phyloP scores from a whole-genome alignment of 2,113 vertebrate genomes.

The Chaetops frenatus region DNA sequence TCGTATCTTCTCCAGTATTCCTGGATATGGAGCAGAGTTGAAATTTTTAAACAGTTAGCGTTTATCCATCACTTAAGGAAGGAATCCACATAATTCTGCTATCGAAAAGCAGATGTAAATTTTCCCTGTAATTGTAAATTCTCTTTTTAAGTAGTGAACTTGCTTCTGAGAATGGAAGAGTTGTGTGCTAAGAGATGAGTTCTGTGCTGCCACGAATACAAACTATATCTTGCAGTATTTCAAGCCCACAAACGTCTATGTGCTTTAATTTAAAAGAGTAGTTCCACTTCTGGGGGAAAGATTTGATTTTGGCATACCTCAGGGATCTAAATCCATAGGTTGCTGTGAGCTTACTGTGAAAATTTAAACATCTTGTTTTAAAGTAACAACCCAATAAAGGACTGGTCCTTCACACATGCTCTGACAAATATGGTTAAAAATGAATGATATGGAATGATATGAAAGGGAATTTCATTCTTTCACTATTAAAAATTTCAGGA shows the following conservation, averaged over 20 bases:
- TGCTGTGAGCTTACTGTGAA: not conserved
- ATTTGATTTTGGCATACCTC: not conserved
- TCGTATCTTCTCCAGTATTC: constrained; percentile 58
- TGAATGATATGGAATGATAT: not conserved
- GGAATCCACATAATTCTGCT: not conserved
- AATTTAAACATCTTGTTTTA: not conserved
- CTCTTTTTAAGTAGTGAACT: not conserved
- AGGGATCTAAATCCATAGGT: not conserved
- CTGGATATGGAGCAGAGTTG: constrained; percentile 21
- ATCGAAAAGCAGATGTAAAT: not conserved
- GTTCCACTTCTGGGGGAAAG: not conserved
- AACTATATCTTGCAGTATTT: not conserved
- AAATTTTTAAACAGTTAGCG: not conserved
- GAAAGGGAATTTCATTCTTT: not conserved
- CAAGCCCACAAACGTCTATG: not conserved
- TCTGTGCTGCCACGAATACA: not conserved
- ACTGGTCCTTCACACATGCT: not conserved
- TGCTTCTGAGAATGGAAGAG: not conserved
- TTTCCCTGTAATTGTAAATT: not conserved
- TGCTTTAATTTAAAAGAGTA: not conserved
- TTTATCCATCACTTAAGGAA: not conserved
- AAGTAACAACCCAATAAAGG: not conserved
- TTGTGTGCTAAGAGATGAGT: not conserved
- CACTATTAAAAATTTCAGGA: not conserved
- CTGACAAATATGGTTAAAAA: not conserved